A percentile compares a stretch with the other conserved stretches of the same genome.
phyloP scores from a whole-genome alignment of 2,797 vertebrate species.

The Ficedula albicollis region DNA sequence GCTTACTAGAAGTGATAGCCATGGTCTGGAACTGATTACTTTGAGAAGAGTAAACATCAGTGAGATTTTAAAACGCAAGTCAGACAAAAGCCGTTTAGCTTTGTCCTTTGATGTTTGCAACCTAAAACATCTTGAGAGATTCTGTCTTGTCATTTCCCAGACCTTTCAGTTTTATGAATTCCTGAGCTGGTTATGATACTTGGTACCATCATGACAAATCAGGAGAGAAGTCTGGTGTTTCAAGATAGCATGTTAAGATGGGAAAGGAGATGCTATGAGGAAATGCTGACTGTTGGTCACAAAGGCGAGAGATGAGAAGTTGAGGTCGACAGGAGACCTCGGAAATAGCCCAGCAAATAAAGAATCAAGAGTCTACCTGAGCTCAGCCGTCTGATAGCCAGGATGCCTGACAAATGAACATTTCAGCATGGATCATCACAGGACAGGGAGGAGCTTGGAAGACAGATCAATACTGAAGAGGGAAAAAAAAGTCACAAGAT shows the following conservation, averaged over 20 bases:
- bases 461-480: neutral
- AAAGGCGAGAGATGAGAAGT: neutral
- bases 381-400: neutral
- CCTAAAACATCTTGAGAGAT: neutral
- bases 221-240: neutral
- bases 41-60: neutral
- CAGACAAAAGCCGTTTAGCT: neutral
- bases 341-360: neutral
- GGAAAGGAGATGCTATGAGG: neutral
- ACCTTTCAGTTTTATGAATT: neutral
- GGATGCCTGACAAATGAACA: neutral
- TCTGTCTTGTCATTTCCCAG: neutral
- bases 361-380: neutral
- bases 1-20: neutral
- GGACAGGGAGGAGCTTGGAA: neutral
- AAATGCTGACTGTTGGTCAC: neutral
- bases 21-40: neutral
- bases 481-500: neutral
- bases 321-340: neutral
- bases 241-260: neutral
- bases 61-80: neutral
- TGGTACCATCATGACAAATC: fast-evolving
- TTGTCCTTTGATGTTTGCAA: neutral
- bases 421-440: neutral
- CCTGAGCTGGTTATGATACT: neutral